These are phyloP conservation scores for Rhynchomys soricoides DNA, from an alignment of 2,113 vertebrate genomes.

Conservation along the genomic window DNA sequence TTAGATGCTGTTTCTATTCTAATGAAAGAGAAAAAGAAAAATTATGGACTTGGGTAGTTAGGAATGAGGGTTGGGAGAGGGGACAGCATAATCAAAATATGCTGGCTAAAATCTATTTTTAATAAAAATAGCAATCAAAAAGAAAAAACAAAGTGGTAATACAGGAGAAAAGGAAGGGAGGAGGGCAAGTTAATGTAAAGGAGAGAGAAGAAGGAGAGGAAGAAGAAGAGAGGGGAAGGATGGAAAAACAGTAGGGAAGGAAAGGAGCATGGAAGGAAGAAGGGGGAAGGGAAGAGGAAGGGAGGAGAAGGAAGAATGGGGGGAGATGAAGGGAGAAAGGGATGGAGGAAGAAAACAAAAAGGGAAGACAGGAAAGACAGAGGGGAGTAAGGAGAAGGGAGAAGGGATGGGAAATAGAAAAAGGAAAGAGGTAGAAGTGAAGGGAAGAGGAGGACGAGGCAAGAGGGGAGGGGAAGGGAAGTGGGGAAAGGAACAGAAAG, in stretches of 20 bases:
- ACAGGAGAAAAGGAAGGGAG: neutral
- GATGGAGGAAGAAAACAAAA: neutral
- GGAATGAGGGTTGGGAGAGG: neutral
- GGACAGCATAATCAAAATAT: neutral
- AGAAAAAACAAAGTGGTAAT: neutral
- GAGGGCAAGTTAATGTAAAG: too few relatives aligned
- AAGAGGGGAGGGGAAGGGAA: neutral
- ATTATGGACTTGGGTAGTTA: neutral
- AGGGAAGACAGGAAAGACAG: accelerated
- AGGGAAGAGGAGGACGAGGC: too few relatives aligned
- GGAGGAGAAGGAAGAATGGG: accelerated
- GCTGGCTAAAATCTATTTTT: neutral
- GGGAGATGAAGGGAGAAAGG: too few relatives aligned
- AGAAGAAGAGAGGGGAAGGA: too few relatives aligned
- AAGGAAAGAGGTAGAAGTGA: accelerated
- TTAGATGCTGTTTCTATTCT: neutral
- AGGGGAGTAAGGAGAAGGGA: accelerated
- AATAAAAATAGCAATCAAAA: neutral
- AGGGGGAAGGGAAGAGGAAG: accelerated
- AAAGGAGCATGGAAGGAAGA: too few relatives aligned
- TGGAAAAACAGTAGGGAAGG: too few relatives aligned
- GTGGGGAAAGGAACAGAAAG: neutral
- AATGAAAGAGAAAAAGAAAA: neutral
- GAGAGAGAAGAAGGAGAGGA: accelerated
- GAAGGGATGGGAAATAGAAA: accelerated